phyloP scores from a whole-genome alignment of 1,140 invertebrate genomes.

The Steinernema khuongi region DNA sequence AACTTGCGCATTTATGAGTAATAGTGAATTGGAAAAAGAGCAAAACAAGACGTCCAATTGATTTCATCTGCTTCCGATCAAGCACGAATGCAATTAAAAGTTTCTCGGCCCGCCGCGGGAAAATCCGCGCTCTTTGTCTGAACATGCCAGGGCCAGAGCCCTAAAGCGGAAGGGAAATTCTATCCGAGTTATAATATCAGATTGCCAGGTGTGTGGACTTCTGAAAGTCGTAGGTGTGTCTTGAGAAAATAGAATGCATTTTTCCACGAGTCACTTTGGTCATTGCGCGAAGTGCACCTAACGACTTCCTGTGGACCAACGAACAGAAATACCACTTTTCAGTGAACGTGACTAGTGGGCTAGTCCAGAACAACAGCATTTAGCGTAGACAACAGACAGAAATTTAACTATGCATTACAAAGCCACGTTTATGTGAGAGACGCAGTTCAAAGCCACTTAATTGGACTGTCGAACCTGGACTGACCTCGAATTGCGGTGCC shows the following conservation, averaged over 20 bases:
- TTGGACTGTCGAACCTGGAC: no score
- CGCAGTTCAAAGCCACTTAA: no score
- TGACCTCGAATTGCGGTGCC: background rate
- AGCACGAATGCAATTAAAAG: background rate
- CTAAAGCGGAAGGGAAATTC: background rate
- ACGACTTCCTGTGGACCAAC: no score
- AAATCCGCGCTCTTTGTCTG: background rate
- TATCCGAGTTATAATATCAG: background rate
- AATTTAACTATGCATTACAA: no score
- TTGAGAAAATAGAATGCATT: background rate
- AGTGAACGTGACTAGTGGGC: no score
- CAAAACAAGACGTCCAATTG: background rate
- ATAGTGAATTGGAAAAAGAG: no score
- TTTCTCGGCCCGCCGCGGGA: background rate
- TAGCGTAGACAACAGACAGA: no score
- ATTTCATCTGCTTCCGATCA: slow-evolving; percentile 1
- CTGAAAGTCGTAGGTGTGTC: background rate
- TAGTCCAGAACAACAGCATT: no score
- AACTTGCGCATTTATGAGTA: no score
- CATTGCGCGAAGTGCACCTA: no score
- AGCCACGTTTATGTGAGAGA: no score
- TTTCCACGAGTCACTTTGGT: slow-evolving; percentile 1
- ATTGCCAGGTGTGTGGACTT: background rate
- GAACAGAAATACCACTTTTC: no score
- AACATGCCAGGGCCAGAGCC: background rate